Conservation (phyloP, 2,113 vertebrate species). For the Psammodynastes pulverulentus region DNA sequence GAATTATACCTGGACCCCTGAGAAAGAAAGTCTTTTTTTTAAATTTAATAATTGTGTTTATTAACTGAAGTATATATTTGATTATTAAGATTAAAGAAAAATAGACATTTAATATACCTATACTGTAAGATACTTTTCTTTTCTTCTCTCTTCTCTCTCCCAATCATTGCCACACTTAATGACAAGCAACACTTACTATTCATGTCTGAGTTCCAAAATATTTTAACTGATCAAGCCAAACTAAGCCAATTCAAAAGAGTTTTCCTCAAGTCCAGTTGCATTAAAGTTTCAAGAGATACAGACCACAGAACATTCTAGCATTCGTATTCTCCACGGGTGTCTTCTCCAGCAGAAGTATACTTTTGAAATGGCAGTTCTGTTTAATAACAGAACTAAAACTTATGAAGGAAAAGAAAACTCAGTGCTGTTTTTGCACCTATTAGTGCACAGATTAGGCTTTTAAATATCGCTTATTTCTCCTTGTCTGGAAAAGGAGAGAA, state of each 20-base stretch:
- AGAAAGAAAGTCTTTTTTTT: background rate
- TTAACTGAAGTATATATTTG: background rate
- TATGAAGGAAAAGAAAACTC: background rate
- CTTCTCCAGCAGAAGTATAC: background rate
- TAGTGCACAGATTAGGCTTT: too few relatives aligned
- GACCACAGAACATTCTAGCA: too few relatives aligned
- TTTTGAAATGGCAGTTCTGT: background rate
- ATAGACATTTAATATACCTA: too few relatives aligned
- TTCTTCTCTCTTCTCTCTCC: too few relatives aligned
- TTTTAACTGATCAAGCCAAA: background rate
- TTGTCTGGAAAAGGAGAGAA: background rate
- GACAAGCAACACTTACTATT: background rate
- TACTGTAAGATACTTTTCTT: background rate
- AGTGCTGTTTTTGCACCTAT: background rate
- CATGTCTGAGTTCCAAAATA: background rate
- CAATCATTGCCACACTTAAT: background rate
- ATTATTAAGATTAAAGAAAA: background rate
- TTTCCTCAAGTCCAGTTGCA: background rate
- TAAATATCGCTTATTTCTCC: background rate
- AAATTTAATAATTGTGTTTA: background rate
- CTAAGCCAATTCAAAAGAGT: background rate
- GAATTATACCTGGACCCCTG: background rate
- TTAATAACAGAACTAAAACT: background rate
- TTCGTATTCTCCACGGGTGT: background rate
- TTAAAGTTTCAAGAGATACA: background rate